Base-by-base conservation (phyloP, 2,888 invertebrate species). In the Drosophila kanekoi region DNA sequence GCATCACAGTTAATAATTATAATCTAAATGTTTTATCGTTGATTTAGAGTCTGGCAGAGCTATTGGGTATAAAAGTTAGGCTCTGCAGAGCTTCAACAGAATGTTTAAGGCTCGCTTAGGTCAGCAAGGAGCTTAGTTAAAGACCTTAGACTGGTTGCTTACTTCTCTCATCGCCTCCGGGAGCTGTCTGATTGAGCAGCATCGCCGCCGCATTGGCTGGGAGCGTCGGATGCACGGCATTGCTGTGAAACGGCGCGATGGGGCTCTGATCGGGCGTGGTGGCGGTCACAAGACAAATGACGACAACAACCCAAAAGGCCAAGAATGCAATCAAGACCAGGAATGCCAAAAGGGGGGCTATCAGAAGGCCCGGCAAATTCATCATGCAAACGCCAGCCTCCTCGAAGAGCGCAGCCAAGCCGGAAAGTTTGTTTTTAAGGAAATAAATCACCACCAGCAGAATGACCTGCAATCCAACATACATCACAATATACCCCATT, bases 331-430 rank as follows among this genome's bases (percentile, higher is more conserved):
- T 92, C 0, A 98, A 93, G 65, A 96, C 94, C 69, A 96, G 82
- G 91, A 98, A 97, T 1, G 98, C 98, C 88, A 97, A 92, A 13
- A 97, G 91, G 0, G 97, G 97, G 89, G 98, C 98, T 43, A 97
- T 93, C 89, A 98, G 95, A 47, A 98, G 93, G 4, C 96, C 95
- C 0, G 98, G 98, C 80, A 98, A 94, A 80, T 96, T 95, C 61
- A 95, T 94, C 81, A 98, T 94, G 90, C 98, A 98, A 86, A 96
- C 95, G 13, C 97, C 97, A 1, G 98, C 97, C 93, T 98, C 98
- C 90, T 95, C 95, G 91, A 98, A 98, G 65, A 98, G 93, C 18
- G 96, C 95, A 0, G 97, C 95, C 82, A 98, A 93, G 88, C 98
- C 96, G 40, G 95, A 94, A 0, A 98, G 95, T 84, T 97, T 95